Percentiles rank a stretch among this genome's conserved stretches.
phyloP scores from a whole-genome alignment of 1,140 invertebrate species.

The Zaprionus ornatus region DNA sequence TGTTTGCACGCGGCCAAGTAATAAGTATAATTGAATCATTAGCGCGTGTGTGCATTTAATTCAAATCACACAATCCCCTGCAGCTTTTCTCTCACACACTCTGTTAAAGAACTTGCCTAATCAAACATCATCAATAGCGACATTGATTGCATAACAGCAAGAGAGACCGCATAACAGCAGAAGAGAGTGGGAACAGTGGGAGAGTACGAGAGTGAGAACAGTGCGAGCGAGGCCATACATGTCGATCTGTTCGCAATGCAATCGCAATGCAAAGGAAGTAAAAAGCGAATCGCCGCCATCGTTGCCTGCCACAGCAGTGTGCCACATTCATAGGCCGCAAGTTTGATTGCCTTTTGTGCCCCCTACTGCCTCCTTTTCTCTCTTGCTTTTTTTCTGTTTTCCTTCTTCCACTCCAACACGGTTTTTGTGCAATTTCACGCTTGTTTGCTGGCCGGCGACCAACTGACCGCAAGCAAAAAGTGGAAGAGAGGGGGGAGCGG shows the following conservation, averaged over 20 bases:
- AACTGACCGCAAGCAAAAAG: slow-evolving; percentile 74
- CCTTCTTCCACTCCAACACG: slow-evolving; percentile 51
- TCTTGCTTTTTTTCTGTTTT: slow-evolving; percentile 4
- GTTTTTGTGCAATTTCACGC: slow-evolving; percentile 80
- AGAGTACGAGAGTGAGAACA: background rate
- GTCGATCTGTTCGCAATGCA: slow-evolving; percentile 5
- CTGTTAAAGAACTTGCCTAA: slow-evolving; percentile 43
- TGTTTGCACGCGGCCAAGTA: slow-evolving; percentile 38
- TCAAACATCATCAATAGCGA: slow-evolving; percentile 64
- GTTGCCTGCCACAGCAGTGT: background rate
- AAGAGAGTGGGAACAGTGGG: background rate
- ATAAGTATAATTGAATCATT: slow-evolving; percentile 81
- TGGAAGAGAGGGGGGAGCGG: background rate
- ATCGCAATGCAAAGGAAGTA: slow-evolving; percentile 6
- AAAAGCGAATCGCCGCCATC: background rate
- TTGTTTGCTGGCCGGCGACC: slow-evolving; percentile 71
- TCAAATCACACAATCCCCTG: slow-evolving; percentile 54
- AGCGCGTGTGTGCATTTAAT: slow-evolving; percentile 77
- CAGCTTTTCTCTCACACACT: slow-evolving; percentile 12
- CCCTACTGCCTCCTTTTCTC: background rate
- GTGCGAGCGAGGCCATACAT: background rate
- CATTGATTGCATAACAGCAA: slow-evolving; percentile 49
- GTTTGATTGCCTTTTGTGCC: slow-evolving; percentile 75
- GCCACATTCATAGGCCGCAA: slow-evolving; percentile 54
- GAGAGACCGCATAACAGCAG: background rate